Evolutionary conservation across 2,888 invertebrate genomes (phyloP), one percentile per base, ranked within the genome.

Genomic region (Zelleria hepariella): DNA sequence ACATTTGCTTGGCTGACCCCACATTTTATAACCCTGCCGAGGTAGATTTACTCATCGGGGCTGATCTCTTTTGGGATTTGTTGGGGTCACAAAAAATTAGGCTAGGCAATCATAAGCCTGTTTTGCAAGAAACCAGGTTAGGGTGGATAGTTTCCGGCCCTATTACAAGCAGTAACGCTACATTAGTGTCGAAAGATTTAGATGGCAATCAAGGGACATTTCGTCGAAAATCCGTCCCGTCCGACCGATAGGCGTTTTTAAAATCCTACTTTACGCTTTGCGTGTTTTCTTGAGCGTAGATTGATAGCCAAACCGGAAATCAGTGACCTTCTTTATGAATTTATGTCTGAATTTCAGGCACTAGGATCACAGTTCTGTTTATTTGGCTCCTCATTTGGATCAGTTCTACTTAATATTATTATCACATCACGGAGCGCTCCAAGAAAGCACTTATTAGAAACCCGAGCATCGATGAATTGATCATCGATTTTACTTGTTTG

Each of bases 281-380:
- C 57, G 59, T 66, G 5, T 42, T 58, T 0, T 64, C 63, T 65
- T 21, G 65, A 66, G 42, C 62, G 66, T 15, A 62, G 64, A 51
- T 26, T 63, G n/a, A 61, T 58, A 15, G 21, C 7, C 48, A 56
- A 66, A 7, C 47, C 60, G 5, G 51, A 21, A 26, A n/a, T n/a
- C n/a, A n/a, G n/a, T n/a, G n/a, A n/a, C n/a, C n/a, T n/a, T n/a
- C n/a, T n/a, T n/a, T n/a, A n/a, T n/a, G n/a, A n/a, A n/a, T n/a
- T n/a, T 4, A 48, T 15, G 63, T 47, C 56, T 0, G 68, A 69
- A 58, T 71, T 68, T 56, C 20, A 59, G 5, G 18, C 57, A 4
- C 58, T 67, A 56, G 64, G 62, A n/a, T 48, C 66, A 69, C 15
- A 67, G 66, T 66, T 60, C 66, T 2, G 62, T 63, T 51, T n/a